Conservation (phyloP, 2,113 vertebrate genomes). For the Antechinus flavipes region DNA sequence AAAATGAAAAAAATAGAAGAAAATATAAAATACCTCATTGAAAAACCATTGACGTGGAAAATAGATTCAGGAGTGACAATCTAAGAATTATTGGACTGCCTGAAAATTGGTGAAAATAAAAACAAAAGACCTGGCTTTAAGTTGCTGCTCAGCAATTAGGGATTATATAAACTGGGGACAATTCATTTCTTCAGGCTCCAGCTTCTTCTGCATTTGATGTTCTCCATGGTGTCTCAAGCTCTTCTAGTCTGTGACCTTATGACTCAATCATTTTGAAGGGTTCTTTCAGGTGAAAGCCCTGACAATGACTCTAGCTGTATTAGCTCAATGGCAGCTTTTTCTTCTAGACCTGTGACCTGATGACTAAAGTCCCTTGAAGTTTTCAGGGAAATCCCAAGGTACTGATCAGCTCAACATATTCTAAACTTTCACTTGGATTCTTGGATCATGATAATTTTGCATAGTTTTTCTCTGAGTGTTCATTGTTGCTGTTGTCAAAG, state of each 20-base stretch:
- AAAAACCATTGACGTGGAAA: too few species aligned
- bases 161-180: background rate
- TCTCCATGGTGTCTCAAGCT: background rate
- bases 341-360: background rate
- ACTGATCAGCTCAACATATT: background rate
- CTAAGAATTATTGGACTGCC: too few species aligned
- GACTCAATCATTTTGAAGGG: background rate
- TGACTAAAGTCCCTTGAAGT: background rate
- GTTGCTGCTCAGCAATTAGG: background rate
- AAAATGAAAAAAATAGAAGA: too few species aligned
- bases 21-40: too few species aligned
- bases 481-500: background rate
- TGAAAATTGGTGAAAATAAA: too few species aligned
- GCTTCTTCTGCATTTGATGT: background rate
- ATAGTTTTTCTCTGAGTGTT: background rate
- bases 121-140: background rate
- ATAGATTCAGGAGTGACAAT: too few species aligned
- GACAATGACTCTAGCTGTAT: background rate
- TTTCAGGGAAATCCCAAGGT: background rate
- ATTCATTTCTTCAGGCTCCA: background rate
- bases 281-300: background rate
- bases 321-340: background rate
- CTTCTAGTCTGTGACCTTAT: background rate
- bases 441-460: background rate
- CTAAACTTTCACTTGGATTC: background rate